phyloP scores from a whole-genome alignment of 2,113 vertebrate species.

The Hiodon alosoides region DNA sequence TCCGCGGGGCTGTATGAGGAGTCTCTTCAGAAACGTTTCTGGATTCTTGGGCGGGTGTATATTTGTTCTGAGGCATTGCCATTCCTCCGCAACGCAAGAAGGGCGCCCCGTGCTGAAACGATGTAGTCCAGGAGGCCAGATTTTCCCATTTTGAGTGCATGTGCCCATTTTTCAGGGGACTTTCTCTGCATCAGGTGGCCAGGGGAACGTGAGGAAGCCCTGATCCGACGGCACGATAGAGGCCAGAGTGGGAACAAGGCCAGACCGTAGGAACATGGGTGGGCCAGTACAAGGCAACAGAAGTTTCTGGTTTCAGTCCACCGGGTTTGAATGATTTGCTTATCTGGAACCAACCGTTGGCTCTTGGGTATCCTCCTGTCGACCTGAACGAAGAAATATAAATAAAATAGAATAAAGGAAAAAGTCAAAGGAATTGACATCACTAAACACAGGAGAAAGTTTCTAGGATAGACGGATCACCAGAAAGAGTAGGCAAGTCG shows the following conservation, averaged over 20 bases:
- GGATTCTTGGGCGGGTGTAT: constrained; percentile 7
- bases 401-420: neutral
- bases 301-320: constrained; percentile 24
- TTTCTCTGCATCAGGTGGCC: neutral
- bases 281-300: constrained; percentile 20
- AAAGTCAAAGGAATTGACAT: constrained; percentile 8
- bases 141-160: too few relatives aligned
- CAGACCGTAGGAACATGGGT: neutral
- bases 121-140: too few relatives aligned
- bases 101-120: too few relatives aligned
- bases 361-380: constrained; percentile 17
- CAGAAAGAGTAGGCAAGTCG: neutral
- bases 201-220: too few relatives aligned
- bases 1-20: constrained; percentile 9
- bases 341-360: constrained; percentile 23
- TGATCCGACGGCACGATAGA: neutral
- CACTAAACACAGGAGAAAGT: neutral
- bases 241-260: neutral
- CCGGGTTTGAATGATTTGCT: constrained; percentile 28
- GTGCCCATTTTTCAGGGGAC: neutral
- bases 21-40: constrained; percentile 13
- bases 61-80: neutral
- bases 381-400: neutral
- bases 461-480: neutral
- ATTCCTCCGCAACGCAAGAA: too few relatives aligned